A percentile compares a stretch with the other conserved stretches of the same genome.
phyloP scores from a whole-genome alignment of 2,888 invertebrate species.

The Noctua pronuba region DNA sequence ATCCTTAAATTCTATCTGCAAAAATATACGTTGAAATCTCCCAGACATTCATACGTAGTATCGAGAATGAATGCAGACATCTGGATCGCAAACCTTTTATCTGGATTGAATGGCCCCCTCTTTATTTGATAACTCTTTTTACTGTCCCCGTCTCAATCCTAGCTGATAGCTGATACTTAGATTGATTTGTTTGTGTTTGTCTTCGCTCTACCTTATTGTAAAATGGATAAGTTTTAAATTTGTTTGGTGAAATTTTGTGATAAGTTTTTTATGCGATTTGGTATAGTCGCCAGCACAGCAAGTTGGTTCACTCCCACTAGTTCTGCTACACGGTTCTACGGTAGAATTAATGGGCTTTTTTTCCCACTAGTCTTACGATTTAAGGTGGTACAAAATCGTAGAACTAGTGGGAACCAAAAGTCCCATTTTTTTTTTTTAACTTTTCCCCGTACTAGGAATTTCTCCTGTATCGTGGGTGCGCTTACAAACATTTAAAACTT shows the following conservation, averaged over 20 bases:
- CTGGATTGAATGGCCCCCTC: constrained; percentile 69
- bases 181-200: constrained; percentile 57
- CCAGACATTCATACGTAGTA: constrained; percentile 55
- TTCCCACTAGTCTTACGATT: too few species aligned
- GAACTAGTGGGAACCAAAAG: too few species aligned
- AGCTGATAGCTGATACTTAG: constrained; percentile 41
- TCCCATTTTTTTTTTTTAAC: too few species aligned
- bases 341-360: too few species aligned
- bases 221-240: background rate
- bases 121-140: constrained; percentile 71
- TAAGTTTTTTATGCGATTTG: background rate
- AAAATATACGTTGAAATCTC: constrained; percentile 25
- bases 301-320: too few species aligned
- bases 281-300: too few species aligned
- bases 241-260: background rate
- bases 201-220: background rate
- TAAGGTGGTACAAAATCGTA: too few species aligned
- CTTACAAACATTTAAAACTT: too few species aligned
- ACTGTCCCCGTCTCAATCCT: constrained; percentile 48
- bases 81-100: constrained; percentile 73
- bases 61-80: constrained; percentile 63
- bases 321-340: too few species aligned
- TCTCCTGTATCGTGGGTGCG: too few species aligned
- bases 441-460: too few species aligned
- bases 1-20: constrained; percentile 35